Evolutionary conservation across 2,113 vertebrate genomes (phyloP).

Genomic region (Passer domesticus): DNA sequence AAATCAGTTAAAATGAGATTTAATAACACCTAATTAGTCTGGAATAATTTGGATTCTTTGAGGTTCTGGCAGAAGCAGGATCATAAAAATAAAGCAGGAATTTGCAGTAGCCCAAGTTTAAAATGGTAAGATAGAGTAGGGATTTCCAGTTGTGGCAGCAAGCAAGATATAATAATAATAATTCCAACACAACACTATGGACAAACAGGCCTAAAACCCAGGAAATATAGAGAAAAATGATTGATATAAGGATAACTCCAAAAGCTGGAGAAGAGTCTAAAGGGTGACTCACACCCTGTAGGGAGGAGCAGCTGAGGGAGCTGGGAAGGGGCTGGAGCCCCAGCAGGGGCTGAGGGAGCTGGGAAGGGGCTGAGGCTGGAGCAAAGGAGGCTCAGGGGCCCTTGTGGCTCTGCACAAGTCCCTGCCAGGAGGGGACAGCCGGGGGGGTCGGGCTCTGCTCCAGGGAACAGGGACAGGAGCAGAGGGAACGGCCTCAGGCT

Average conservation of each 20-base stretch:
- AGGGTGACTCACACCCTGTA: neutral
- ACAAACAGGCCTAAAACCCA: neutral
- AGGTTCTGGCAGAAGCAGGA: neutral
- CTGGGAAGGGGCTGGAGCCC: neutral
- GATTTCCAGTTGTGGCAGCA: neutral
- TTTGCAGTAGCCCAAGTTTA: neutral
- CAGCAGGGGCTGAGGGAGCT: neutral
- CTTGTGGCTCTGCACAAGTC: neutral
- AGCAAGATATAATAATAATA: neutral
- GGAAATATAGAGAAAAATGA: neutral
- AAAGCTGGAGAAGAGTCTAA: neutral
- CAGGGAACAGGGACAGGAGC: neutral
- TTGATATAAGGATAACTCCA: neutral
- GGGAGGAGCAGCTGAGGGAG: neutral
- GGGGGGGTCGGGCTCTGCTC: neutral
- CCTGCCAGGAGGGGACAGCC: neutral
- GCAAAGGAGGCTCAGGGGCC: neutral
- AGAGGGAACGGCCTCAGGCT: neutral
- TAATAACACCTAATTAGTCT: neutral
- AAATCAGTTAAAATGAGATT: neutral
- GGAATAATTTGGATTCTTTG: neutral
- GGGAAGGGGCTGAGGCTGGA: neutral
- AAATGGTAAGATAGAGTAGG: neutral
- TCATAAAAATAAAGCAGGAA: neutral
- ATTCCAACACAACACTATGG: neutral